Percentiles rank a stretch among this genome's conserved stretches.
phyloP scores from a whole-genome alignment of 2,797 vertebrate genomes.

The Chelidonichthys spinosus region DNA sequence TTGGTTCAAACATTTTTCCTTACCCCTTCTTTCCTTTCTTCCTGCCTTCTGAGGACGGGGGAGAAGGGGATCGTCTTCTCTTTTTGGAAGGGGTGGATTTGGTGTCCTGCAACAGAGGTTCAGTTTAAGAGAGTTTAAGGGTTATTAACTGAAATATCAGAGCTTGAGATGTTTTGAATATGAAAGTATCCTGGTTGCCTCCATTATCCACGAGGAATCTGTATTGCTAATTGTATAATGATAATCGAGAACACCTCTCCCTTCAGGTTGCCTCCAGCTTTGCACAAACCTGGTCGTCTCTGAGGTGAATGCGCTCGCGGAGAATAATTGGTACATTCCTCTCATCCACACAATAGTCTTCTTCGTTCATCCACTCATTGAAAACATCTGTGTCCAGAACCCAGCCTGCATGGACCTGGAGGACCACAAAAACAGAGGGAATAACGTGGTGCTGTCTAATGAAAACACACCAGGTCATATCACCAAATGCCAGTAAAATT shows the following conservation, averaged over 20 bases:
- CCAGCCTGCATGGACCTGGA: constrained; percentile 93
- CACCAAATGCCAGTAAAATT: not conserved
- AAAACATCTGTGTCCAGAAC: constrained; percentile 92
- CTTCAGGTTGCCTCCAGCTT: not conserved
- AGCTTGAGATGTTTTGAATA: not conserved
- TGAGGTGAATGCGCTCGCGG: constrained; percentile 76
- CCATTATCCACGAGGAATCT: not conserved
- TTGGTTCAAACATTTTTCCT: not conserved
- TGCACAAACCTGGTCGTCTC: constrained; percentile 78
- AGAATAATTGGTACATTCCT: constrained; percentile 84
- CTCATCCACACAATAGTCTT: constrained; percentile 96
- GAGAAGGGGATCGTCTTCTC: constrained; percentile 93
- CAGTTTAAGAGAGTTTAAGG: constrained; percentile 20
- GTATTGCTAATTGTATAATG: not conserved
- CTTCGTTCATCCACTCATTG: constrained; percentile 99
- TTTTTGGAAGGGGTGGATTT: constrained; percentile 89
- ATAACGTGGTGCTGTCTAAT: not conserved
- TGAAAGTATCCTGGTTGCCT: not conserved
- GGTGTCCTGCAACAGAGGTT: constrained; percentile 83
- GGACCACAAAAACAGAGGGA: not conserved
- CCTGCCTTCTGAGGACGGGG: constrained; percentile 88
- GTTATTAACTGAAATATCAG: not conserved
- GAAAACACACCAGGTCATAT: not conserved
- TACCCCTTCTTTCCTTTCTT: constrained; percentile 97
- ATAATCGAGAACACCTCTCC: not conserved